These are phyloP conservation scores for Iphiclides podalirius DNA, from an alignment of 2,888 invertebrate genomes.

Conservation along the genomic window DNA sequence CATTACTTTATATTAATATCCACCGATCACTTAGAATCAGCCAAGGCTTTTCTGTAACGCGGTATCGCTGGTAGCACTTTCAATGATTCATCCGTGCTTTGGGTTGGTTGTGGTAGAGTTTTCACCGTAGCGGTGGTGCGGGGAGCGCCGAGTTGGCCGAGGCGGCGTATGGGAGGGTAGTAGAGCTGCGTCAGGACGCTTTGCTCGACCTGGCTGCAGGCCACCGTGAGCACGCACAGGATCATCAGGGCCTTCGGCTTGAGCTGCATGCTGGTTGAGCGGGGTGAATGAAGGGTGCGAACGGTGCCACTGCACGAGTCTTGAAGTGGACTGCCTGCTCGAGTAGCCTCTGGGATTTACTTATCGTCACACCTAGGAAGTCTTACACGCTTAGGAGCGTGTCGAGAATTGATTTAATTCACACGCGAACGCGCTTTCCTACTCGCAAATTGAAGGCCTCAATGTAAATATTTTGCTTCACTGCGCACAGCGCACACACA, in stretches of 20 bases:
- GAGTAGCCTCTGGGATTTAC: not conserved
- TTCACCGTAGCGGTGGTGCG: not conserved
- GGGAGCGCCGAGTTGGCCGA: not conserved
- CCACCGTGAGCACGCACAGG: not conserved
- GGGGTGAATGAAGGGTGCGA: not conserved
- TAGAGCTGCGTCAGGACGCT: slow-evolving; percentile 18
- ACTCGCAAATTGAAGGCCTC: not conserved
- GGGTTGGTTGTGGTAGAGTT: not conserved
- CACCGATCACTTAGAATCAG: not conserved
- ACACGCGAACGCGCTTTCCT: not conserved
- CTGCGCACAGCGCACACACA: no score
- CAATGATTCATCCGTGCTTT: not conserved
- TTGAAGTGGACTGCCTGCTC: not conserved
- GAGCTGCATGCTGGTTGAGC: not conserved
- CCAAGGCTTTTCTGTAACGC: not conserved
- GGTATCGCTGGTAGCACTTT: not conserved
- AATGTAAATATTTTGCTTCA: not conserved
- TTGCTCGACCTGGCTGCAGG: slow-evolving; percentile 16
- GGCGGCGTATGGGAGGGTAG: slow-evolving; percentile 14
- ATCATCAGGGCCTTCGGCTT: not conserved
- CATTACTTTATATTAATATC: no score
- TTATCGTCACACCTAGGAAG: no score
- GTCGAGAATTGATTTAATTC: not conserved
- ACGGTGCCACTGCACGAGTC: not conserved
- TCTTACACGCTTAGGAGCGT: no score